A percentile compares a stretch with the other conserved stretches of the same genome.
phyloP scores from a whole-genome alignment of 2,113 vertebrate species.

The Apodemus speciosus region DNA sequence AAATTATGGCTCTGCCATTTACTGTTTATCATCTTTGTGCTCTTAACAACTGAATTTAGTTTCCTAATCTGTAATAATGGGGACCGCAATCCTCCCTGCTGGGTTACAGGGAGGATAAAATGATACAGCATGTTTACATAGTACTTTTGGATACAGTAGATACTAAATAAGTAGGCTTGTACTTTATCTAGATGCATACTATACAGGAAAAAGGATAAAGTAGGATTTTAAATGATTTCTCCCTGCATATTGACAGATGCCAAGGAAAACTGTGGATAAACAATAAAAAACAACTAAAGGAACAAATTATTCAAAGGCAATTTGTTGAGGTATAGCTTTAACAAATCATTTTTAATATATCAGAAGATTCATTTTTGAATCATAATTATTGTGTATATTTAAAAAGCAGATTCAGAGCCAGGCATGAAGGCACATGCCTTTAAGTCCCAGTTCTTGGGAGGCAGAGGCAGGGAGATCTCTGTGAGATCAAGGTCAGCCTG shows the following conservation, averaged over 20 bases:
- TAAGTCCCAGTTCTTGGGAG: neutral
- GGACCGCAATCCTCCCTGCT: constrained; percentile 41
- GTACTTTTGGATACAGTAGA: constrained; percentile 53
- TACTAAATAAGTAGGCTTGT: constrained; percentile 62
- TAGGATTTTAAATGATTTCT: constrained; percentile 51
- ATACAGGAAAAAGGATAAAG: constrained; percentile 57
- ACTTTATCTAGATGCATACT: constrained; percentile 54
- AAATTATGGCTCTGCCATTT: constrained; percentile 58
- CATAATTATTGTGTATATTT: constrained; percentile 55
- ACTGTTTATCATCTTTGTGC: constrained; percentile 63
- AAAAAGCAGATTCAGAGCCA: constrained; percentile 29
- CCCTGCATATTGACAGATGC: constrained; percentile 26
- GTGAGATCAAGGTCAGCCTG: neutral
- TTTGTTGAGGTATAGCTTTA: constrained; percentile 56
- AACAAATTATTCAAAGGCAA: constrained; percentile 61
- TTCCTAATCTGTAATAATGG: constrained; percentile 57
- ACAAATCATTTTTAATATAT: constrained; percentile 25
- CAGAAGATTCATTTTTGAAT: constrained; percentile 30
- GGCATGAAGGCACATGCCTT: neutral
- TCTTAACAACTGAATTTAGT: constrained; percentile 63
- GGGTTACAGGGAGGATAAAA: constrained; percentile 45
- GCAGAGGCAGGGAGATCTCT: neutral
- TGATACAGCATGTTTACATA: constrained; percentile 46
- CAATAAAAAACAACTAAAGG: constrained; percentile 53
- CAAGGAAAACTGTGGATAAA: constrained; percentile 63